Conservation (phyloP, 1,140 invertebrate genomes). For the Bombus haemorrhoidalis region DNA sequence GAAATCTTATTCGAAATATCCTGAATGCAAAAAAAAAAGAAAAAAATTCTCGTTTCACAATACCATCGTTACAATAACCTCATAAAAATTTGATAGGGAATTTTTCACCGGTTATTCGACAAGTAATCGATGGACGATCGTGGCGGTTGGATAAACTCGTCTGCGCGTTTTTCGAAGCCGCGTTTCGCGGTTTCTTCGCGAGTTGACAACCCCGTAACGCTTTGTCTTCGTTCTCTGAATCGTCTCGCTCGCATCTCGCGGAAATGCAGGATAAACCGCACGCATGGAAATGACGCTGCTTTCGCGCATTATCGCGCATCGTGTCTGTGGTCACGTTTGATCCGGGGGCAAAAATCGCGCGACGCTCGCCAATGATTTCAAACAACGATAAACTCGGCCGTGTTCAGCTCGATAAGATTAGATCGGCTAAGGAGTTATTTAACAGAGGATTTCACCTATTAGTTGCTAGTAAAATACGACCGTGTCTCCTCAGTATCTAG, state of each 20-base stretch:
- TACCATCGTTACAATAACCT: too few species aligned
- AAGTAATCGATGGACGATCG: background rate
- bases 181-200: background rate
- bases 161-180: background rate
- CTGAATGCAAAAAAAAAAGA: background rate
- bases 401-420: background rate
- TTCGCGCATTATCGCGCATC: conserved; percentile 1
- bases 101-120: conserved; percentile 21
- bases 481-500: too few species aligned
- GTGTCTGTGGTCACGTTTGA: conserved; percentile 35
- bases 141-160: background rate
- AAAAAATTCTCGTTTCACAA: too few species aligned
- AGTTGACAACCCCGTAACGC: conserved; percentile 37
- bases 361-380: background rate
- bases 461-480: background rate
- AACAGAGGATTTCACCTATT: background rate
- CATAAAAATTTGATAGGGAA: background rate
- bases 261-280: conserved; percentile 10
- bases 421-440: background rate
- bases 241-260: conserved; percentile 2
- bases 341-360: background rate
- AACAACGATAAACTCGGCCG: background rate
- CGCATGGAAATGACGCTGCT: conserved; percentile 34
- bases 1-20: background rate
- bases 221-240: conserved; percentile 33